phyloP scores from a whole-genome alignment of 2,888 invertebrate species.

The Ennomos fuscantarius region DNA sequence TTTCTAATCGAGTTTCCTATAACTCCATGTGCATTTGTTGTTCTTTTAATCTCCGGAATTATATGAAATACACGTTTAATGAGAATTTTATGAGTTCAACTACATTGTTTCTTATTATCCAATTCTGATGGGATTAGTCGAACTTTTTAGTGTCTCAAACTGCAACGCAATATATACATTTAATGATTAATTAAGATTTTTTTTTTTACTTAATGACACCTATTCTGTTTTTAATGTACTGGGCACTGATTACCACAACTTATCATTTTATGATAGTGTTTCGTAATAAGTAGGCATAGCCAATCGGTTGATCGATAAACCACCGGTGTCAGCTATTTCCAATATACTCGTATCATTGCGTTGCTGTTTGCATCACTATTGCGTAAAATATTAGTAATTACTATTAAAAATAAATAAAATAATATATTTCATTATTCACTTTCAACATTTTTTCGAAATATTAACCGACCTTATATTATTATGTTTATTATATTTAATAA shows the following conservation, averaged over 20 bases:
- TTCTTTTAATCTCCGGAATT: slow-evolving; percentile 56
- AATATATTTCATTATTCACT: no score
- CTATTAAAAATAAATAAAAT: not conserved
- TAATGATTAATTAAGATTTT: slow-evolving; percentile 1
- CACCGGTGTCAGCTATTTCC: slow-evolving; percentile 26
- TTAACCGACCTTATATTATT: no score
- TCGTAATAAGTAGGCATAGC: slow-evolving; percentile 26
- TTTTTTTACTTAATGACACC: slow-evolving; percentile 31
- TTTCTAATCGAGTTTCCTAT: slow-evolving; percentile 64
- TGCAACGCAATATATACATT: not conserved
- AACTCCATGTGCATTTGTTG: slow-evolving; percentile 40
- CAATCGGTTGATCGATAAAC: slow-evolving; percentile 31
- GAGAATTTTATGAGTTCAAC: slow-evolving; percentile 5
- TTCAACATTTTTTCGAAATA: no score
- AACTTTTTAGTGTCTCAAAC: no score
- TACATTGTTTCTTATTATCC: not conserved
- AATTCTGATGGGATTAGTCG: no score
- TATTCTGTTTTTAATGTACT: slow-evolving; percentile 19
- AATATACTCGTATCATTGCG: slow-evolving; percentile 37
- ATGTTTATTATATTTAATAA: no score
- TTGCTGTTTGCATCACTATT: no score
- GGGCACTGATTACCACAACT: slow-evolving; percentile 27
- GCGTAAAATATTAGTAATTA: not conserved
- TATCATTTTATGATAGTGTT: slow-evolving; percentile 29
- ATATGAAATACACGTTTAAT: slow-evolving; percentile 48